These are phyloP conservation scores for Lethenteron camtschaticum DNA, from an alignment of 2,113 vertebrate species.

Conservation along the genomic window DNA sequence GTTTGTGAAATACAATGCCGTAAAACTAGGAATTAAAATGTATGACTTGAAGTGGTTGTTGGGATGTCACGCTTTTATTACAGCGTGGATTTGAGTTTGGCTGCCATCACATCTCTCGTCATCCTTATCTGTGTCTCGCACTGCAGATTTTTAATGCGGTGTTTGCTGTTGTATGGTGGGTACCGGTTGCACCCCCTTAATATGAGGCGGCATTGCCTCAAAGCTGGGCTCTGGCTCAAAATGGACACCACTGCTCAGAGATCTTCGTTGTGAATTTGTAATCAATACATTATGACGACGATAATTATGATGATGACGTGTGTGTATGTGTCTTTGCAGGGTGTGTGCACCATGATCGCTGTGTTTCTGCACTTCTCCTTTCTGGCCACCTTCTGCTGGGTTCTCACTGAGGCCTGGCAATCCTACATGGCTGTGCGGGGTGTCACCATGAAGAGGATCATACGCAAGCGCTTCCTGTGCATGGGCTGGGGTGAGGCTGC, in stretches of 20 bases:
- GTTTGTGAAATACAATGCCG: no score
- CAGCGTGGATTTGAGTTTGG: no score
- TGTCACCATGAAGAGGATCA: constrained; percentile 88
- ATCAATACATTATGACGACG: constrained; percentile 6
- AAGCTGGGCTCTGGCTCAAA: constrained; percentile 14
- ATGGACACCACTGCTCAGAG: constrained; percentile 16
- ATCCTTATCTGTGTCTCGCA: no score
- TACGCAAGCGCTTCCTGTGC: constrained; percentile 91
- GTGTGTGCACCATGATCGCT: constrained; percentile 83
- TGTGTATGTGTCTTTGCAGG: constrained; percentile 29
- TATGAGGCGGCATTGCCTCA: no score
- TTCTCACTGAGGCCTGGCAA: constrained; percentile 97
- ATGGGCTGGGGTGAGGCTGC: constrained; percentile 79
- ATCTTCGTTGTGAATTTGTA: constrained; percentile 7
- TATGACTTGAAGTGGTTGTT: no score
- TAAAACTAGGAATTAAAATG: no score
- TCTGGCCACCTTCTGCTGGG: constrained; percentile 98
- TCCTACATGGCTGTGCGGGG: constrained; percentile 98
- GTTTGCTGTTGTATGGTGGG: no score
- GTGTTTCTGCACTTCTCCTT: constrained; percentile 99
- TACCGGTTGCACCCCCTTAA: no score
- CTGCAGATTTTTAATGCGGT: no score
- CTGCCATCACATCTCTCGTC: no score
- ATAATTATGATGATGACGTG: constrained; percentile 4
- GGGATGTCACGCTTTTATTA: no score